Conservation (phyloP, 2,888 invertebrate genomes). For the Brachypalpus laphriformis region DNA sequence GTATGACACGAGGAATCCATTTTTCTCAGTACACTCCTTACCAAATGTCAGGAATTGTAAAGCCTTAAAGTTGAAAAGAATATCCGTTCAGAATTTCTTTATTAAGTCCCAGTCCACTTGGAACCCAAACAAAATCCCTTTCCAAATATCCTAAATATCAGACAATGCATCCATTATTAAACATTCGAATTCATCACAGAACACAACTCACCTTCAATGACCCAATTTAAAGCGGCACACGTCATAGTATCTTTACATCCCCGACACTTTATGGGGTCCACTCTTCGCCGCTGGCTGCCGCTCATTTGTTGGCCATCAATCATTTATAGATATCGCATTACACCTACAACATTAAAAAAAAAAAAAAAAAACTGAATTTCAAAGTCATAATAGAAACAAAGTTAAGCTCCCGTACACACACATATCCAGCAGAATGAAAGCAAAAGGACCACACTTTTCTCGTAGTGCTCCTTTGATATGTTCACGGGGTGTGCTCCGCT, state of each 20-base stretch:
- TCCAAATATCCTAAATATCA: not conserved
- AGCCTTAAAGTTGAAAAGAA: no score
- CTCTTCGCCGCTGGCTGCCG: no score
- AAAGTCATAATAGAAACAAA: slow-evolving; percentile 39
- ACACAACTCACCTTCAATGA: not conserved
- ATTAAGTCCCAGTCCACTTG: no score
- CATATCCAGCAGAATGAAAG: not conserved
- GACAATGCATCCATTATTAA: not conserved
- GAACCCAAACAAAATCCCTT: not conserved
- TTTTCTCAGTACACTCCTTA: no score
- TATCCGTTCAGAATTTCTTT: no score
- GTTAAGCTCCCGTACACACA: not conserved
- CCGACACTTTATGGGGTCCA: not conserved
- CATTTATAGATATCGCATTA: slow-evolving; percentile 37
- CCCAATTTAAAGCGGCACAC: not conserved
- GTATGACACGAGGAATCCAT: no score
- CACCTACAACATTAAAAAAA: not conserved
- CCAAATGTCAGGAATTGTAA: no score
- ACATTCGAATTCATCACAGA: not conserved
- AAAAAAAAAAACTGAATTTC: slow-evolving; percentile 27
- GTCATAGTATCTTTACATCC: not conserved
- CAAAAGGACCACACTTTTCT: not conserved
- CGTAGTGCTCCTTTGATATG: slow-evolving; percentile 7
- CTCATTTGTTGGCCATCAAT: slow-evolving; percentile 19
- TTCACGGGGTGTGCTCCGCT: slow-evolving; percentile 12